A percentile compares a stretch with the other conserved stretches of the same genome.
Conservation (phyloP, 2,888 invertebrate genomes). For the Eupithecia pulchellata region DNA sequence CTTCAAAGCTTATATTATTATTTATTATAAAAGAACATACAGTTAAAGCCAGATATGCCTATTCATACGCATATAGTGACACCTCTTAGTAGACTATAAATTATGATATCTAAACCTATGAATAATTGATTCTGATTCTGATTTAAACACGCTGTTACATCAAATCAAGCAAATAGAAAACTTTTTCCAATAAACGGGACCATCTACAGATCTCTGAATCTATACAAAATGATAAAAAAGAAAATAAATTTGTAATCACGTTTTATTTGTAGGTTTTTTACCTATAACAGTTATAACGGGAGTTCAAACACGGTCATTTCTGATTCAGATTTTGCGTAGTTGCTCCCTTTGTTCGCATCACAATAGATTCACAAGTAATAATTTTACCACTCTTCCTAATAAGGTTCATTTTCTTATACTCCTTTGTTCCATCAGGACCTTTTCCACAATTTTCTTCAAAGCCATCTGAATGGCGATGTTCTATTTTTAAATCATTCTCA, state of each 20-base stretch:
- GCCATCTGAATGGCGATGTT: not conserved
- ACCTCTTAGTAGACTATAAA: too few relatives aligned
- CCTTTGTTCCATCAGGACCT: not conserved
- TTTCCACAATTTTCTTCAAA: not conserved
- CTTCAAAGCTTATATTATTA: too few relatives aligned
- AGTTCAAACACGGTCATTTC: not conserved
- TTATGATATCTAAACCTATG: too few relatives aligned
- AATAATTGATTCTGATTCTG: too few relatives aligned
- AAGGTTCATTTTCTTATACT: not conserved
- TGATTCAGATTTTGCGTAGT: constrained; percentile 1
- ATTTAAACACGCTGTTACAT: not conserved
- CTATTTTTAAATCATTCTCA: not conserved
- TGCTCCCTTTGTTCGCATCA: constrained; percentile 4
- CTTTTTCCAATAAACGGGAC: not conserved
- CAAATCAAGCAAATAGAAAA: not conserved
- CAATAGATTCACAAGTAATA: not conserved
- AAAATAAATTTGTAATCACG: not conserved
- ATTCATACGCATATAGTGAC: too few relatives aligned
- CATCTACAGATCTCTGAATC: not conserved
- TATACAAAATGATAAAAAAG: not conserved
- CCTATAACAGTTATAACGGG: not conserved
- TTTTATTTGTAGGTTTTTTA: not conserved
- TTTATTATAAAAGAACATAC: too few relatives aligned
- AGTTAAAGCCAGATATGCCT: too few relatives aligned
- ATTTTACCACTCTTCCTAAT: not conserved